These are phyloP conservation scores for Ephialtes manifestator DNA, from an alignment of 2,888 invertebrate species.

Conservation along the genomic window DNA sequence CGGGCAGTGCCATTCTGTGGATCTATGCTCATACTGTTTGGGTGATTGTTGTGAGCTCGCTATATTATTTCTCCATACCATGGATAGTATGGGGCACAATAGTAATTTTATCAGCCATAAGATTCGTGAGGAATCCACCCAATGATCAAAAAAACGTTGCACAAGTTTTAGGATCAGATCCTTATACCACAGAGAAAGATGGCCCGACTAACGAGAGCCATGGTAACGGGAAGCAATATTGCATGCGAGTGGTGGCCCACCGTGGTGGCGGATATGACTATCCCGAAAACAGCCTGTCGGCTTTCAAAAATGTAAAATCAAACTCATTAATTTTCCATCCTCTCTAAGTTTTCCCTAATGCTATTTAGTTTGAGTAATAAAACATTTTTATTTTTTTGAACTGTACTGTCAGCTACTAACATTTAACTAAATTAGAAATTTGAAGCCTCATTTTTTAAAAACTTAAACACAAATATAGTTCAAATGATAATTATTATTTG, in stretches of 20 bases:
- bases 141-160: conserved; percentile 76
- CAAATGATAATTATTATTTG: conserved; percentile 7
- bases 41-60: conserved; percentile 73
- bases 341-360: conserved; percentile 12
- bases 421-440: conserved; percentile 26
- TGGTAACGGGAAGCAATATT: conserved; percentile 78
- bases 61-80: conserved; percentile 80
- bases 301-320: conserved; percentile 81
- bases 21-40: conserved; percentile 77
- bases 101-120: conserved; percentile 74
- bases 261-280: conserved; percentile 92
- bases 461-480: not conserved
- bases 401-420: conserved; percentile 39
- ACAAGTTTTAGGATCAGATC: conserved; percentile 82
- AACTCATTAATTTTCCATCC: conserved; percentile 51
- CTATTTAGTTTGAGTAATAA: not conserved
- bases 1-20: conserved; percentile 78
- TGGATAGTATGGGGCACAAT: conserved; percentile 81
- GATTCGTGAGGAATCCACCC: conserved; percentile 78
- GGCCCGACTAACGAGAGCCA: conserved; percentile 68
- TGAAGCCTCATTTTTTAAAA: not conserved
- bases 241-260: conserved; percentile 90
- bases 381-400: conserved; percentile 14
- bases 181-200: conserved; percentile 74
- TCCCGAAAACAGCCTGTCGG: conserved; percentile 93